These are phyloP conservation scores for Nineta flava DNA, from an alignment of 2,888 invertebrate genomes.

Conservation along the genomic window DNA sequence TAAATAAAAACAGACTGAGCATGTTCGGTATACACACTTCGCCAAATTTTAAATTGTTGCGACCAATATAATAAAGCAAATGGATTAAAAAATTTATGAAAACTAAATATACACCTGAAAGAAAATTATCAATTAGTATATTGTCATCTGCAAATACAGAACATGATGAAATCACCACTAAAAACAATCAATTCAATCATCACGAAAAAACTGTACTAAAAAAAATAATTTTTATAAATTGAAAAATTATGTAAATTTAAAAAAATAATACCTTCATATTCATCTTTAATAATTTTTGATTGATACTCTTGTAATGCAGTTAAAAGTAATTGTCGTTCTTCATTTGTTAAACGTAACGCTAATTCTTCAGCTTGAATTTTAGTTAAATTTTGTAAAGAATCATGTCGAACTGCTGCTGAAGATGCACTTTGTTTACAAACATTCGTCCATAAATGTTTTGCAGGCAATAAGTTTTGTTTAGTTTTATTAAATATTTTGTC, in stretches of 20 bases:
- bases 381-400: constrained; percentile 20
- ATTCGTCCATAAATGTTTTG: constrained; percentile 3
- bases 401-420: background rate
- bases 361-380: constrained; percentile 61
- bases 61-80: too few relatives aligned
- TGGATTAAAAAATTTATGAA: too few relatives aligned
- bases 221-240: background rate
- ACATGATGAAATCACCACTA: too few relatives aligned
- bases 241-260: background rate
- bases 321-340: constrained; percentile 52
- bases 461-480: background rate
- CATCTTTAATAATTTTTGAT: constrained; percentile 56
- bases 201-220: background rate
- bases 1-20: too few relatives aligned
- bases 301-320: constrained; percentile 56
- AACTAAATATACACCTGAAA: too few relatives aligned
- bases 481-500: background rate
- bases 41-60: too few relatives aligned
- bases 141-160: too few relatives aligned
- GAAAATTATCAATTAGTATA: too few relatives aligned
- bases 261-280: constrained; percentile 50
- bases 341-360: constrained; percentile 50
- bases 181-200: background rate
- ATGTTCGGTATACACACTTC: too few relatives aligned
- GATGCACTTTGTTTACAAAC: constrained; percentile 5